phyloP scores from a whole-genome alignment of 1,140 invertebrate species.

The Apolygus lucorum region DNA sequence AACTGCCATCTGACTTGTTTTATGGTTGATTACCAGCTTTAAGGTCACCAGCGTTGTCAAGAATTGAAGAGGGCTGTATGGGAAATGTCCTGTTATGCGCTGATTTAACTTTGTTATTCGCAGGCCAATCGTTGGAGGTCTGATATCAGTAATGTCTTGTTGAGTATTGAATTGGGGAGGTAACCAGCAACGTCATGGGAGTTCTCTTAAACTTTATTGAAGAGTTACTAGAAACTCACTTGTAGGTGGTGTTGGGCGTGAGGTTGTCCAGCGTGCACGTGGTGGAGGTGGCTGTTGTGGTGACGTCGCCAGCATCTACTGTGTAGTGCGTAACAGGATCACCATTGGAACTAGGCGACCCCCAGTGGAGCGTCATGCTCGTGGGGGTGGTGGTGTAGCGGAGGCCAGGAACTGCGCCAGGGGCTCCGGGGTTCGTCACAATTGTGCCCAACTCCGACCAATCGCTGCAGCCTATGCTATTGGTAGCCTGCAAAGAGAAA shows the following conservation, averaged over 20 bases:
- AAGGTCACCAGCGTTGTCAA: too few species aligned
- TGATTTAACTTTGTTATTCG: too few species aligned
- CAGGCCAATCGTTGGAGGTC: too few species aligned
- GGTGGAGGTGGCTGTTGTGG: constrained; percentile 47
- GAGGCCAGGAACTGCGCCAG: constrained; percentile 51
- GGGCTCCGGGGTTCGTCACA: constrained; percentile 61
- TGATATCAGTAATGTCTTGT: too few species aligned
- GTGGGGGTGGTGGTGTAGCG: constrained; percentile 42
- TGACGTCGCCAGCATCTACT: constrained; percentile 58
- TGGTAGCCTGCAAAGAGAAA: constrained; percentile 50
- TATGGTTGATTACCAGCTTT: too few species aligned
- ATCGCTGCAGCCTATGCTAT: constrained; percentile 61
- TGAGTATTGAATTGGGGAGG: too few species aligned
- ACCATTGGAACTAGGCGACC: constrained; percentile 59
- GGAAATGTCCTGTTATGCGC: too few species aligned
- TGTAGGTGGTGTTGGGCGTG: constrained; percentile 48
- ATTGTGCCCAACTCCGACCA: constrained; percentile 52
- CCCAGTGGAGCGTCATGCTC: constrained; percentile 60
- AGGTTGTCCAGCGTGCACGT: constrained; percentile 42
- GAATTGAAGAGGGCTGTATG: too few species aligned
- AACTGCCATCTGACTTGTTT: too few species aligned
- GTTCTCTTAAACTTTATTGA: too few species aligned
- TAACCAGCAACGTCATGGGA: too few species aligned
- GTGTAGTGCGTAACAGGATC: constrained; percentile 63
- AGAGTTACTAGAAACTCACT: too few species aligned